Conservation (phyloP, 1,140 invertebrate species). For the Drosophila oshimai region DNA sequence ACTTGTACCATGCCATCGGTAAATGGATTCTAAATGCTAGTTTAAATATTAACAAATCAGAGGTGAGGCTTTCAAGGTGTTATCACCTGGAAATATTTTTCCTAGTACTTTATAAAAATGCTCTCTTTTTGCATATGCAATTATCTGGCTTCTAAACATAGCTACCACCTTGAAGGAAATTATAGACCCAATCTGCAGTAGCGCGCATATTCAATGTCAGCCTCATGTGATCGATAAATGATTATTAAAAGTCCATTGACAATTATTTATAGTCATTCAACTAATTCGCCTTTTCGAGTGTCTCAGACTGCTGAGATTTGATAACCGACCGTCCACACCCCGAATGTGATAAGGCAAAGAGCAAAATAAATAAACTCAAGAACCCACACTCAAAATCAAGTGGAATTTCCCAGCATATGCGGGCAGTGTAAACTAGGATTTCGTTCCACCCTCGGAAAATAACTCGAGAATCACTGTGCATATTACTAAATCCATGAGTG, state of each 20-base stretch:
- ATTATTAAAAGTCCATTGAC: conserved; percentile 15
- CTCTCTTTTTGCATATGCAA: conserved; percentile 5
- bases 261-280: conserved; percentile 28
- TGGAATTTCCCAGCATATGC: conserved; percentile 39
- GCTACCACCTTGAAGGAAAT: background rate
- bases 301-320: conserved; percentile 17
- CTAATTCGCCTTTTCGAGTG: conserved; percentile 20
- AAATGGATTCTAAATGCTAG: conserved; percentile 29
- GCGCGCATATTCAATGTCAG: background rate
- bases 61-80: background rate
- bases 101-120: background rate
- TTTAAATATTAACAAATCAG: conserved; percentile 24
- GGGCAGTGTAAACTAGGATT: conserved; percentile 11
- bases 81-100: background rate
- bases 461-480: conserved; percentile 30
- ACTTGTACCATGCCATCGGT: background rate
- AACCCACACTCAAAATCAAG: conserved; percentile 28
- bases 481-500: conserved; percentile 17
- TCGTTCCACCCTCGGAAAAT: conserved; percentile 21
- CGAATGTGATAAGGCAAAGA: conserved; percentile 21
- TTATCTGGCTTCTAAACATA: background rate
- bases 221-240: conserved; percentile 1
- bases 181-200: background rate
- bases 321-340: background rate
- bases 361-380: conserved; percentile 14